Evolutionary conservation across 2,797 vertebrate species (phyloP).

Genomic region (Xiphorhynchus erythropygius): DNA sequence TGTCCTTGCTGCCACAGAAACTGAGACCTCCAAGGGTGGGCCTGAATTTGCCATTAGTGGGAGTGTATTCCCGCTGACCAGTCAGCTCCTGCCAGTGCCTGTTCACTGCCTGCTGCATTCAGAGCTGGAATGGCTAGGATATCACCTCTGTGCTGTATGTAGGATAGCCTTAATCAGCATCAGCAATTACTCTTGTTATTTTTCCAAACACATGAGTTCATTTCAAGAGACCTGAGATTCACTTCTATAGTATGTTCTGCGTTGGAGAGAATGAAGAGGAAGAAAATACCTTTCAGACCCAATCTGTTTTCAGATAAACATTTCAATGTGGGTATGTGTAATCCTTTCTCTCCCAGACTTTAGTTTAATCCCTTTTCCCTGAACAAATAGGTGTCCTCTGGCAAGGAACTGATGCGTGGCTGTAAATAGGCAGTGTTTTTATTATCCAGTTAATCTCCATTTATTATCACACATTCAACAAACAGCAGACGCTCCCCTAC

Average conservation of each 20-base stretch:
- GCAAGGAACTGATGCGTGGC: conserved; percentile 70
- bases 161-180: neutral
- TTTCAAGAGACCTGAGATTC: conserved; percentile 35
- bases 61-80: neutral
- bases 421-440: conserved; percentile 75
- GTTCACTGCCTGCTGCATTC: neutral
- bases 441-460: conserved; percentile 79
- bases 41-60: neutral
- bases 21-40: neutral
- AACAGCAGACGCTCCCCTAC: conserved; percentile 59
- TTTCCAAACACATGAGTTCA: conserved; percentile 6
- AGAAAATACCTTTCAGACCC: conserved; percentile 48
- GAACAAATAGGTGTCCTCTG: conserved; percentile 68
- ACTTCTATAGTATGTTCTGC: neutral
- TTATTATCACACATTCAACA: conserved; percentile 82
- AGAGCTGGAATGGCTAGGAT: neutral
- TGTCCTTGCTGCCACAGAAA: neutral
- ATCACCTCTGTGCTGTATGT: neutral
- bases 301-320: conserved; percentile 65
- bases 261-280: conserved; percentile 24
- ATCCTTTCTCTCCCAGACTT: conserved; percentile 71
- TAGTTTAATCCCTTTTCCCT: conserved; percentile 71
- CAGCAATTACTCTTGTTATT: neutral
- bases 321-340: conserved; percentile 28
- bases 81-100: neutral